Evolutionary conservation across 2,797 vertebrate genomes (phyloP).

Genomic region (Sebastes elongatus): DNA sequence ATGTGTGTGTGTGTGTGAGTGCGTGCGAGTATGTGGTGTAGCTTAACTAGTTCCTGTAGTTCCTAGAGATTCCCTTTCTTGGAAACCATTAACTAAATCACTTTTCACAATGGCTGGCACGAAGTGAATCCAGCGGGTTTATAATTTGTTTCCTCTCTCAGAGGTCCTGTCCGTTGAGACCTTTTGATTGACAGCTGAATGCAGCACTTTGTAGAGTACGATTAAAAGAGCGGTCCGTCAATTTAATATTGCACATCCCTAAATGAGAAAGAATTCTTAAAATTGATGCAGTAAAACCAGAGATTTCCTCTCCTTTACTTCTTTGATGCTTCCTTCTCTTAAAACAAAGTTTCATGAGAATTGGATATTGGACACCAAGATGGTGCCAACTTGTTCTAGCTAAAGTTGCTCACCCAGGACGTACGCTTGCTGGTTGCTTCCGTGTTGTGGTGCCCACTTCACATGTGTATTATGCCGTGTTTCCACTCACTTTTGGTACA

Average conservation of each 20-base stretch:
- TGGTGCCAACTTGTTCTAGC: neutral
- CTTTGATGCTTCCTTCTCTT: neutral
- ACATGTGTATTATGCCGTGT: neutral
- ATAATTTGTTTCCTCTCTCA: constrained; percentile 15
- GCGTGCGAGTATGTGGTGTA: constrained; percentile 14
- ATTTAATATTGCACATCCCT: neutral
- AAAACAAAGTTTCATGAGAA: neutral
- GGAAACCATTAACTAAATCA: constrained; percentile 53
- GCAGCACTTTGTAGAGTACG: neutral
- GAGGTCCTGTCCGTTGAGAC: neutral
- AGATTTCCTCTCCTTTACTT: neutral
- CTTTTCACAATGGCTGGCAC: constrained; percentile 53
- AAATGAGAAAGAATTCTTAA: neutral
- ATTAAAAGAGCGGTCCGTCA: neutral
- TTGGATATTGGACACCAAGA: neutral
- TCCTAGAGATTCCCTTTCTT: constrained; percentile 52
- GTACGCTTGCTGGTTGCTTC: neutral
- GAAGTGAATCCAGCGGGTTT: constrained; percentile 10
- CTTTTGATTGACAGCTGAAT: constrained; percentile 23
- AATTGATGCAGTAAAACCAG: neutral
- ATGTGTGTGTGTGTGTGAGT: neutral
- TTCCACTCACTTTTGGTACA: no score
- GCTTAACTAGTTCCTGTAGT: constrained; percentile 26
- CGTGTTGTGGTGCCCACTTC: neutral
- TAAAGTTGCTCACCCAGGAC: neutral